Evolutionary conservation across 2,113 vertebrate genomes (phyloP).

Genomic region (Salvelinus sp.): DNA sequence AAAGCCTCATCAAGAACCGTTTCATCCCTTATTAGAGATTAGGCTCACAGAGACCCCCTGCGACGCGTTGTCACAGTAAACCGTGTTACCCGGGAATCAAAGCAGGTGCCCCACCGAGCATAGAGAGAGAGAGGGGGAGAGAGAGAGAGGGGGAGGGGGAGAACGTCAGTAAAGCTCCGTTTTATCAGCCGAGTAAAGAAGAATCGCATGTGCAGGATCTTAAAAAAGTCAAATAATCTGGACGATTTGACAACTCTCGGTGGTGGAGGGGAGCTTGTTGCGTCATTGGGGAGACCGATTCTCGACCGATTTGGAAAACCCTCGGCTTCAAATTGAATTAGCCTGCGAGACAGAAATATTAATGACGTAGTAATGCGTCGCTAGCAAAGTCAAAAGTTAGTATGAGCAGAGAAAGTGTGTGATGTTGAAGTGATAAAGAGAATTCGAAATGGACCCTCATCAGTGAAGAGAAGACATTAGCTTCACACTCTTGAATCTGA

Average conservation of each 20-base stretch:
- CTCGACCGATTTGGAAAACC: conserved; percentile 17
- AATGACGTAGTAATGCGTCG: conserved; percentile 64
- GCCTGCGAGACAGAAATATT: conserved; percentile 61
- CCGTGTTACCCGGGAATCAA: conserved; percentile 70
- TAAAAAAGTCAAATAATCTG: conserved; percentile 68
- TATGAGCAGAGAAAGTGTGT: conserved; percentile 33
- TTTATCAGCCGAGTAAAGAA: conserved; percentile 57
- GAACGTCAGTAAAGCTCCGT: conserved; percentile 46
- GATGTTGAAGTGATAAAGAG: conserved; percentile 54
- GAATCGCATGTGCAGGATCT: conserved; percentile 63
- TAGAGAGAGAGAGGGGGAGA: not conserved
- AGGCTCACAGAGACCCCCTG: conserved; percentile 71
- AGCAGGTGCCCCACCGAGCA: conserved; percentile 68
- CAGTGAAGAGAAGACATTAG: conserved; percentile 28
- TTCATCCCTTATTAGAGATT: conserved; percentile 74
- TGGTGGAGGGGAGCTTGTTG: conserved; percentile 54
- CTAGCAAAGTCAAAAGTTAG: conserved; percentile 28
- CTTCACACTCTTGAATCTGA: not conserved
- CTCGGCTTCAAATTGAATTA: conserved; percentile 59
- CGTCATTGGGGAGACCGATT: conserved; percentile 52
- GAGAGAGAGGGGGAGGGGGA: not conserved
- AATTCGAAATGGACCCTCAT: conserved; percentile 53
- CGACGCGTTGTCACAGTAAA: conserved; percentile 70
- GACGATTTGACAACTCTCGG: conserved; percentile 67
- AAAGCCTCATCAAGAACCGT: conserved; percentile 44